A percentile compares a stretch with the other conserved stretches of the same genome.
These are phyloP conservation scores for Bellardia bayeri DNA, from an alignment of 2,888 invertebrate species.

Conservation along the genomic window DNA sequence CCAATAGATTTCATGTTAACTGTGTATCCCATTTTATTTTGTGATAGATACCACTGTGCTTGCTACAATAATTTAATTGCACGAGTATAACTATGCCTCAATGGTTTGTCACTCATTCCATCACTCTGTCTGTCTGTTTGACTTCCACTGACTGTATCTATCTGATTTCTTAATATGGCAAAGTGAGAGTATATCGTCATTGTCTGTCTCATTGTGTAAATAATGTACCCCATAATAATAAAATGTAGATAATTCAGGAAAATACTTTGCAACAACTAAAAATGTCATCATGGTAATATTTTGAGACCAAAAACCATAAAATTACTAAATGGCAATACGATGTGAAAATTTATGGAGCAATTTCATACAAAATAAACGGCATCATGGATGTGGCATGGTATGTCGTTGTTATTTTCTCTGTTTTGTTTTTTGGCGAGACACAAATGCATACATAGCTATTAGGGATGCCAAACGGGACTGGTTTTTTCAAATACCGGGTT, in stretches of 20 bases:
- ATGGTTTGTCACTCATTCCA: slow-evolving; percentile 29
- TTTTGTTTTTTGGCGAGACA: slow-evolving; percentile 65
- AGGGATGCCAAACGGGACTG: too few species aligned
- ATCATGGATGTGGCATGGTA: slow-evolving; percentile 56
- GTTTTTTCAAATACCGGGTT: too few species aligned
- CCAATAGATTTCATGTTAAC: too few species aligned
- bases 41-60: background rate
- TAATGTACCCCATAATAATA: slow-evolving; percentile 66
- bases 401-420: slow-evolving; percentile 46
- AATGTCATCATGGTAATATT: slow-evolving; percentile 74
- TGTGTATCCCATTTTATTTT: too few species aligned
- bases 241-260: slow-evolving; percentile 72
- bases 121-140: background rate
- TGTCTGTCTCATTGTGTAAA: slow-evolving; percentile 20
- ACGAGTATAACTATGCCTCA: background rate
- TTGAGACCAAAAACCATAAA: slow-evolving; percentile 74
- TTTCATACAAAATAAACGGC: slow-evolving; percentile 76
- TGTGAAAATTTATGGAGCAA: slow-evolving; percentile 76
- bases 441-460: slow-evolving; percentile 28
- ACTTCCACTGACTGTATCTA: slow-evolving; percentile 21
- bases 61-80: slow-evolving; percentile 20
- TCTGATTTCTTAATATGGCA: slow-evolving; percentile 51
- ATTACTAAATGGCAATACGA: slow-evolving; percentile 76
- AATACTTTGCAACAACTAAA: slow-evolving; percentile 73
- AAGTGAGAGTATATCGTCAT: slow-evolving; percentile 38